phyloP scores from a whole-genome alignment of 2,797 vertebrate genomes.

The Spinus pinus region DNA sequence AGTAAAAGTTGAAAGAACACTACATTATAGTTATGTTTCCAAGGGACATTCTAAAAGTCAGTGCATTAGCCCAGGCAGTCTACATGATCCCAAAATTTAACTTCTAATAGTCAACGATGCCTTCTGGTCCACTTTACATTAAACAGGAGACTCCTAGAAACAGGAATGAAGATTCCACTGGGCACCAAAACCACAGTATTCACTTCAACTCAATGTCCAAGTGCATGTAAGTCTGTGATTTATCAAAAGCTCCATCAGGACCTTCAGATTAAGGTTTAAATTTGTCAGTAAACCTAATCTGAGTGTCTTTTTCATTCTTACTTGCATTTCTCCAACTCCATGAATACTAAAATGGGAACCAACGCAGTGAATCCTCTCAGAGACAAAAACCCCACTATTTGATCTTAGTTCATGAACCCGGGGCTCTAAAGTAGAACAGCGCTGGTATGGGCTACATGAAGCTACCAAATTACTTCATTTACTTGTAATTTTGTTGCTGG shows the following conservation, averaged over 20 bases:
- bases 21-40: background rate
- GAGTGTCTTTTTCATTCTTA: background rate
- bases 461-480: background rate
- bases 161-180: background rate
- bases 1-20: background rate
- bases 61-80: background rate
- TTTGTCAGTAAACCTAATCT: background rate
- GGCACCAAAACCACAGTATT: background rate
- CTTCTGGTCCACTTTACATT: background rate
- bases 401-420: background rate
- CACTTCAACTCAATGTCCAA: background rate
- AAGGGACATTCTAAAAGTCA: background rate
- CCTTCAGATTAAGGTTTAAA: background rate
- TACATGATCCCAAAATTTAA: background rate
- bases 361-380: background rate
- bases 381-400: background rate
- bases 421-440: background rate
- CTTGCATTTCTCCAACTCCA: background rate
- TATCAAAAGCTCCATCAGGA: background rate
- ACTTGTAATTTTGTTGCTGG: background rate
- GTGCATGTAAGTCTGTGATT: background rate
- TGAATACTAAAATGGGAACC: background rate
- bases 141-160: background rate
- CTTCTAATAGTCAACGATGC: background rate
- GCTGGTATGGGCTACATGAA: background rate